A percentile compares a stretch with the other conserved stretches of the same genome.
These are phyloP conservation scores for Nymphalis urticae DNA, from an alignment of 2,888 invertebrate genomes.

Conservation along the genomic window DNA sequence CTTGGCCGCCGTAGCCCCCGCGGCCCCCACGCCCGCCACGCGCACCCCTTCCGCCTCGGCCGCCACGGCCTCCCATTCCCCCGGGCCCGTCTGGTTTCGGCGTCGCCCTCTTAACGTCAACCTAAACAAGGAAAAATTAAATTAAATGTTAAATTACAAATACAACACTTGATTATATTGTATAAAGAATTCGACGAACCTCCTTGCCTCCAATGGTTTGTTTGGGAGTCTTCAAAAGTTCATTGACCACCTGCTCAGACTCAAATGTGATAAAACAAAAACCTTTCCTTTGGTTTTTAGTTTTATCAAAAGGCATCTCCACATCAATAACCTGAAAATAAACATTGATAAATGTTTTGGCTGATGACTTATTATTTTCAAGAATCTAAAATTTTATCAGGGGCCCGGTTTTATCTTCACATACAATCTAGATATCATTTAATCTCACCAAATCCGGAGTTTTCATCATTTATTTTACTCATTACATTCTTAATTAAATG, in stretches of 20 bases:
- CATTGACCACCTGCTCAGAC: slow-evolving; percentile 95
- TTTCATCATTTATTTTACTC: slow-evolving; percentile 61
- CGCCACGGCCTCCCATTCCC: slow-evolving; percentile 84
- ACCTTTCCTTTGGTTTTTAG: slow-evolving; percentile 97
- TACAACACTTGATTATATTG: not conserved
- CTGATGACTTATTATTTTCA: not conserved
- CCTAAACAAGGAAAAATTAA: slow-evolving; percentile 67
- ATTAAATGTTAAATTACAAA: not conserved
- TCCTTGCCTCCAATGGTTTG: slow-evolving; percentile 96
- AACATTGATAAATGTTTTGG: slow-evolving; percentile 18
- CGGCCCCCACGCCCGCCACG: slow-evolving; percentile 87
- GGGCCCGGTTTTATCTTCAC: slow-evolving; percentile 77
- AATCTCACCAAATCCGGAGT: slow-evolving; percentile 78
- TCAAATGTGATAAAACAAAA: slow-evolving; percentile 99
- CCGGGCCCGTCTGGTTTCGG: slow-evolving; percentile 92
- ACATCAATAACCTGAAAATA: slow-evolving; percentile 92
- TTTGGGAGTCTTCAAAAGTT: slow-evolving; percentile 94
- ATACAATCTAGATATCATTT: slow-evolving; percentile 53
- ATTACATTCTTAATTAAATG: not conserved
- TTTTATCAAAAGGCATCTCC: slow-evolving; percentile 98
- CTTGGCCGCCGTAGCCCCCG: slow-evolving; percentile 84
- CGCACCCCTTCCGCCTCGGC: slow-evolving; percentile 84
- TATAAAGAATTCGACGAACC: slow-evolving; percentile 72
- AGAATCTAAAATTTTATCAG: slow-evolving; percentile 48
- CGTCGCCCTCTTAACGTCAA: slow-evolving; percentile 97